Conservation (phyloP, 1,140 invertebrate genomes). For the Sitobion miscanthi region DNA sequence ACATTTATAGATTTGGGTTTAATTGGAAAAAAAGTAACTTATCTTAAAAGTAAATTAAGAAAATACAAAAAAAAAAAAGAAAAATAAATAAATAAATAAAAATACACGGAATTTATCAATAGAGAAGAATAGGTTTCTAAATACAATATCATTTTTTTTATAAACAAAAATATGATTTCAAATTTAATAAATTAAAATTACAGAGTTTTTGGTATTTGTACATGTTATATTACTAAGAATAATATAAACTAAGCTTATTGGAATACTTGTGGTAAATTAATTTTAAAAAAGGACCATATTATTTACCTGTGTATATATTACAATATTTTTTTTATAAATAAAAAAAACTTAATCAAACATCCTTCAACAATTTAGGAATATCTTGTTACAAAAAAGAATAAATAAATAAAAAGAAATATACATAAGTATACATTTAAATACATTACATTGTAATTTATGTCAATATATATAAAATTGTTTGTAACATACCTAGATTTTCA, state of each 20-base stretch:
- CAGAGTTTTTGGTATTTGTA: slow-evolving; percentile 30
- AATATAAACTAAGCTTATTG: neutral
- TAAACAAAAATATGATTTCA: neutral
- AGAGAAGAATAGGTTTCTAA: neutral
- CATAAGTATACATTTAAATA: slow-evolving; percentile 26
- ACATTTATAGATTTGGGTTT: neutral
- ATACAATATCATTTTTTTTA: neutral
- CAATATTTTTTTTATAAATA: slow-evolving; percentile 14
- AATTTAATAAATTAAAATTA: slow-evolving; percentile 32
- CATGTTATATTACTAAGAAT: slow-evolving; percentile 5
- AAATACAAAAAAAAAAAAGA: neutral
- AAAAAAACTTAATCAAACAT: neutral
- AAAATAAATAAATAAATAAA: neutral
- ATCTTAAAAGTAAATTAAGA: neutral
- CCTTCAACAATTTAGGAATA: slow-evolving; percentile 28
- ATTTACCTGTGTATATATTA: neutral
- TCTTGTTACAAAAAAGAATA: slow-evolving; percentile 35
- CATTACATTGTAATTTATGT: slow-evolving; percentile 22
- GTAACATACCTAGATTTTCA: neutral
- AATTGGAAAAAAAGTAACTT: neutral
- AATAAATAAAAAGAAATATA: slow-evolving; percentile 11
- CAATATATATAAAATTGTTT: neutral
- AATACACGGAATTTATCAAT: neutral
- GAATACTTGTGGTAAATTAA: slow-evolving; percentile 20
- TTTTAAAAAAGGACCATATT: neutral